Evolutionary conservation across 2,113 vertebrate genomes (phyloP).

Genomic region (Colinus virginianus): DNA sequence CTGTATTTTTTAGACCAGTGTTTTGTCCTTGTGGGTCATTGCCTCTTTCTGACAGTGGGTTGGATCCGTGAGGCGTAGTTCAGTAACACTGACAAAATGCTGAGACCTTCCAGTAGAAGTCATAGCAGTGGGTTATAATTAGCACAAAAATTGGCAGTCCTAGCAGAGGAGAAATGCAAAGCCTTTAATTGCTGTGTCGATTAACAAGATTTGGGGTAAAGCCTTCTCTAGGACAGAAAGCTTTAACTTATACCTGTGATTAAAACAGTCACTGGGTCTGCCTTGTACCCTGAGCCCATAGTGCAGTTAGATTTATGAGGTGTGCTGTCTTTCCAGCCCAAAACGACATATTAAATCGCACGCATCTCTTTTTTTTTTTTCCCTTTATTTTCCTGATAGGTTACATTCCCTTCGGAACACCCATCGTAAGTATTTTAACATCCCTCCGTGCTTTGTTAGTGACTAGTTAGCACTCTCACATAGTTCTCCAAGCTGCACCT

Average conservation of each 20-base stretch:
- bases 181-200: not conserved
- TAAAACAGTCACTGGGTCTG: not conserved
- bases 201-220: not conserved
- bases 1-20: fast-evolving
- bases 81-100: not conserved
- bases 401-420: conserved; percentile 94
- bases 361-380: not conserved
- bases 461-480: not conserved
- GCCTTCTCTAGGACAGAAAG: not conserved
- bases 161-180: not conserved
- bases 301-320: not conserved
- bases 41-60: not conserved
- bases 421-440: conserved; percentile 84
- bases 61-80: not conserved
- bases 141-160: conserved; percentile 49
- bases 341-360: fast-evolving
- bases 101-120: conserved; percentile 25
- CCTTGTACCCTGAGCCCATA: not conserved
- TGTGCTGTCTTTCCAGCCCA: not conserved
- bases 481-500: not conserved
- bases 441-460: not conserved
- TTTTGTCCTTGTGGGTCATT: not conserved
- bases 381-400: conserved; percentile 71
- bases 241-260: not conserved
- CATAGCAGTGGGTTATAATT: conserved; percentile 46